A percentile compares a stretch with the other conserved stretches of the same genome.
phyloP scores from a whole-genome alignment of 2,888 invertebrate species.

The Tetragnatha montana region DNA sequence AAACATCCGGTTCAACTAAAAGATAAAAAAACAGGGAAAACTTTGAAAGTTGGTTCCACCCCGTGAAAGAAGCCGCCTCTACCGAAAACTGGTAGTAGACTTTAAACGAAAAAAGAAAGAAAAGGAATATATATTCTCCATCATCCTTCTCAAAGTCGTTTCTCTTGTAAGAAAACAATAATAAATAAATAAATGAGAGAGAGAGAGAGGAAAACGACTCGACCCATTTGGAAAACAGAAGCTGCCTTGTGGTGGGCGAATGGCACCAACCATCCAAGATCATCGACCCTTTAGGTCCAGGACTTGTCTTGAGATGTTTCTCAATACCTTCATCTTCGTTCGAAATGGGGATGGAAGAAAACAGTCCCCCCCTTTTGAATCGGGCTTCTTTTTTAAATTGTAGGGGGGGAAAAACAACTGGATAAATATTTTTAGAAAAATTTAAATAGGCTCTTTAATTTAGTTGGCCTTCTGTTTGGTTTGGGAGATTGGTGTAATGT shows the following conservation, averaged over 20 bases:
- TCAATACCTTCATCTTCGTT: slow-evolving; percentile 9
- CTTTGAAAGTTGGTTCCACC: slow-evolving; percentile 49
- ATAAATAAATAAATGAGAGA: background rate
- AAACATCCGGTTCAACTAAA: slow-evolving; percentile 56
- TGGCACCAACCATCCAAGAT: slow-evolving; percentile 37
- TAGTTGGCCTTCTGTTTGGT: too few species aligned
- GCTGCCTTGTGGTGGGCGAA: slow-evolving; percentile 60
- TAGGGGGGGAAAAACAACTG: too few species aligned
- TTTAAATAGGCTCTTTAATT: too few species aligned
- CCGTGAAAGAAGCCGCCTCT: slow-evolving; percentile 1
- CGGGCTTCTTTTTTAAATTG: too few species aligned
- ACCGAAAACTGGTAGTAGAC: slow-evolving; percentile 4
- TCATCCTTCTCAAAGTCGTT: slow-evolving; percentile 13
- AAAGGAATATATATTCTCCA: background rate
- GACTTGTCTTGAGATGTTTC: slow-evolving; percentile 1
- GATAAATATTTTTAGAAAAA: too few species aligned
- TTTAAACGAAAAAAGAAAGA: slow-evolving; percentile 1
- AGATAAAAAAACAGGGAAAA: slow-evolving; percentile 9
- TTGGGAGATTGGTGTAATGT: too few species aligned
- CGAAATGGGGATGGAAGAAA: background rate
- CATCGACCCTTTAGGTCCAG: slow-evolving; percentile 36
- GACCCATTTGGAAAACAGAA: slow-evolving; percentile 65
- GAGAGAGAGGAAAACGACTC: slow-evolving; percentile 31
- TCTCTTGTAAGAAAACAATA: background rate
- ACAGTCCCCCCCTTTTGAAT: background rate